Percentiles rank a stretch among this genome's conserved stretches.
phyloP scores from a whole-genome alignment of 2,797 vertebrate species.

The Remorina albescens region DNA sequence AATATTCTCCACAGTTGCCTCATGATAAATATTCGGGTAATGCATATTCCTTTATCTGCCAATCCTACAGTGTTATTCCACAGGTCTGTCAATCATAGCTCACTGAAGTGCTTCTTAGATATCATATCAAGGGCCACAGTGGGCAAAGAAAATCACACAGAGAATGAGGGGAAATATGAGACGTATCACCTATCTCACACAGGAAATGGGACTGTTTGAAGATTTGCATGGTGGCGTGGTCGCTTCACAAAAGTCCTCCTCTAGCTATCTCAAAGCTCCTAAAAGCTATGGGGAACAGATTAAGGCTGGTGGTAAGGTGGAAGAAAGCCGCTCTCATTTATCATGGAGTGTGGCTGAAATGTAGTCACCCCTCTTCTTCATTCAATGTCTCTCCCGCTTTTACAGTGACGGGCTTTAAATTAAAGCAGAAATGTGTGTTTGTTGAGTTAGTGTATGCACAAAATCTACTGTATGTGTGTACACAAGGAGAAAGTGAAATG shows the following conservation, averaged over 20 bases:
- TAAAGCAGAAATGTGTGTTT: constrained; percentile 4
- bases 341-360: constrained; percentile 44
- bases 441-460: background rate
- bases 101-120: constrained; percentile 66
- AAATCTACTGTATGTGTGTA: background rate
- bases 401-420: constrained; percentile 18
- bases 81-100: constrained; percentile 72
- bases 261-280: constrained; percentile 55
- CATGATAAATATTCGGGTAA: constrained; percentile 73
- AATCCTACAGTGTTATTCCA: constrained; percentile 55
- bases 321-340: constrained; percentile 49
- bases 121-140: constrained; percentile 57
- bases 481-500: background rate
- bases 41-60: constrained; percentile 75
- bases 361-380: constrained; percentile 31
- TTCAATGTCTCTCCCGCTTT: constrained; percentile 17
- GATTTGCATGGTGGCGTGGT: constrained; percentile 64
- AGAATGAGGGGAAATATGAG: constrained; percentile 32
- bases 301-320: constrained; percentile 17
- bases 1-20: constrained; percentile 59
- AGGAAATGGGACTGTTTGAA: constrained; percentile 70
- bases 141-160: constrained; percentile 32
- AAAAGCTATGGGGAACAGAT: constrained; percentile 49
- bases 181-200: constrained; percentile 57
- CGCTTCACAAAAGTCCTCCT: constrained; percentile 57